Conservation (phyloP, 2,797 vertebrate genomes). For the Periophthalmus magnuspinnatus region DNA sequence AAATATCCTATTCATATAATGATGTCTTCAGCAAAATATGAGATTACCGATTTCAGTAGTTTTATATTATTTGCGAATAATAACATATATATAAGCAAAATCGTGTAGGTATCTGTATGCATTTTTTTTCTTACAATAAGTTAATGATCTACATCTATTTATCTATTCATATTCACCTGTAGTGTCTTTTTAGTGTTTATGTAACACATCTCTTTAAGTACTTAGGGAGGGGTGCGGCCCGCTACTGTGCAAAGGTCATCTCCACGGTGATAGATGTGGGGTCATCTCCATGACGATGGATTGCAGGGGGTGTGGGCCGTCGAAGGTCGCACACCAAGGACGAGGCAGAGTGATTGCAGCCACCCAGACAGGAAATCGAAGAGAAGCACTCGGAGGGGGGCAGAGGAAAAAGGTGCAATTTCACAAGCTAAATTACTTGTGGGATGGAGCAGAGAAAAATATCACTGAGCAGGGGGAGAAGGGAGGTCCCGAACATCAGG, state of each 20-base stretch:
- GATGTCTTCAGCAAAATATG: not conserved
- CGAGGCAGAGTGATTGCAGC: slow-evolving; percentile 78
- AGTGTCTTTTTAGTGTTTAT: slow-evolving; percentile 18
- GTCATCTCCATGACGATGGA: slow-evolving; percentile 74
- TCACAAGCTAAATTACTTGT: slow-evolving; percentile 82
- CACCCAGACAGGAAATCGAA: slow-evolving; percentile 85
- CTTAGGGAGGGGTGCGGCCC: slow-evolving; percentile 56
- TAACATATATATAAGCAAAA: not conserved
- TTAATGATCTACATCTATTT: not conserved
- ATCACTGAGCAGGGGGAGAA: slow-evolving; percentile 59
- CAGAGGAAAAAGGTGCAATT: slow-evolving; percentile 79
- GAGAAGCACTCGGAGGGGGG: slow-evolving; percentile 64
- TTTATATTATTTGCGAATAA: not conserved
- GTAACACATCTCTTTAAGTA: slow-evolving; percentile 27
- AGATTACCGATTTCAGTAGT: too few species aligned
- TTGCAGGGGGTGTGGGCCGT: slow-evolving; percentile 56
- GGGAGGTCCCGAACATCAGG: slow-evolving; percentile 62
- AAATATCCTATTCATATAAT: not conserved
- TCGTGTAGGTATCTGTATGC: not conserved
- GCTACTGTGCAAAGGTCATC: slow-evolving; percentile 65
- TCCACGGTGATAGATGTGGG: slow-evolving; percentile 75
- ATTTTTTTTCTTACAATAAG: not conserved
- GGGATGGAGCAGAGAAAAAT: slow-evolving; percentile 76
- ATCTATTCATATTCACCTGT: not conserved
- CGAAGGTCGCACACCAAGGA: slow-evolving; percentile 79